Evolutionary conservation across 2,113 vertebrate genomes (phyloP), one percentile per base, ranked within the genome.

Genomic region (Ramphastos sulfuratus): DNA sequence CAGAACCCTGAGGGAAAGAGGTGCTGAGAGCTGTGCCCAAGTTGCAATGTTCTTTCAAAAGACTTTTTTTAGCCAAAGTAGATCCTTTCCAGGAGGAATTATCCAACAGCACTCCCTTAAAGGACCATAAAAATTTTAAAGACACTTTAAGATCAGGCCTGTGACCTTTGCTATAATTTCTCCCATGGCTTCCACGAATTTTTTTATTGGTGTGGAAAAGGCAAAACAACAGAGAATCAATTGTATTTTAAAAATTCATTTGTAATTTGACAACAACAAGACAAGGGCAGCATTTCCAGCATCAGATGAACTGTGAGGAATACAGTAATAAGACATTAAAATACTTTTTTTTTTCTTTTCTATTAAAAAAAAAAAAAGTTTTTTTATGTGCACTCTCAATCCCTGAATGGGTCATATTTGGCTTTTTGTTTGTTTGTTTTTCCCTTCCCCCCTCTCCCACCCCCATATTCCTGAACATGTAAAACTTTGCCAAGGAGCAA

Each of bases 51-150:
- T 59, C 60, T 42, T 82, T 80, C 2, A 0, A 11, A 55, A 55
- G 27, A 33, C 14, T n/a, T 82, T 87, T 78, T 78, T 39, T 42
- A 75, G 73, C 66, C 76, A 59, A 73, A 30, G 27, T 33, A 81
- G 46, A 37, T 24, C 31, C 20, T 87, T 85, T 78, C 90, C 76
- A 67, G 28, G 12, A 90, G 82, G 76, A 94, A 83, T 67, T 91
- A 56, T 54, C 79, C 84, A 46, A 60, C 19, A 90, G 72, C 19
- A 42, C 37, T 83, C 56, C n/a, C 82, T 90, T 93, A 90, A 96
- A 92, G 25, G 42, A 56, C 63, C 76, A 74, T 88, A 90, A 96
- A 94, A 90, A 25, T 74, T 90, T 94, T 80, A 87, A 88, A 93
- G 37, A 54, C 37, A 39, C 91, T 94, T 93, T 83, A 85, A 56